Conservation (phyloP, 2,797 vertebrate species). For the Okamejei kenojei region DNA sequence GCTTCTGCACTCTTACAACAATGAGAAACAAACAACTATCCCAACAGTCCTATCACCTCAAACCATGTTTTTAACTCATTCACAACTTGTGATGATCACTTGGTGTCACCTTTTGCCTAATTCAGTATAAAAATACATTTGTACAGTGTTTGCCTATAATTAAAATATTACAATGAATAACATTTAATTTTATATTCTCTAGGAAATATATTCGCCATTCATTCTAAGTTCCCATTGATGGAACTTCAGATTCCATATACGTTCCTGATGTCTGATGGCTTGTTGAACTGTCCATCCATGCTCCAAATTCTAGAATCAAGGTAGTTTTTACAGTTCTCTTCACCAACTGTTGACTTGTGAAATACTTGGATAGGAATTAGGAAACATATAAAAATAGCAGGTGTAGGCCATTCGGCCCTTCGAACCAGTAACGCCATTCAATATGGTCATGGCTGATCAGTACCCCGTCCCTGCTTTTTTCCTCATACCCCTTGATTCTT, state of each 20-base stretch:
- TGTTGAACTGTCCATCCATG: slow-evolving; percentile 66
- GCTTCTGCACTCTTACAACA: neutral
- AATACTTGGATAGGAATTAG: neutral
- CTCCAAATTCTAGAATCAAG: slow-evolving; percentile 76
- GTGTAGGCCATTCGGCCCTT: no score
- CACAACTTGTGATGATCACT: neutral
- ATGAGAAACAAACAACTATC: neutral
- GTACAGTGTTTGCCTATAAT: neutral
- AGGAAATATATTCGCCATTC: slow-evolving; percentile 45
- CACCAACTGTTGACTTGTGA: neutral
- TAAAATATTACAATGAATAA: neutral
- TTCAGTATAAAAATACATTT: neutral
- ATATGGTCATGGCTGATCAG: no score
- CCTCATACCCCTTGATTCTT: no score
- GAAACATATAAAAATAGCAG: no score
- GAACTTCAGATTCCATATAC: slow-evolving; percentile 71
- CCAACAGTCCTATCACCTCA: neutral
- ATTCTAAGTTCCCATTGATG: slow-evolving; percentile 51
- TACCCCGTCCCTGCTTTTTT: no score
- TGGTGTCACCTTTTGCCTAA: neutral
- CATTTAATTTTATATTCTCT: slow-evolving; percentile 33
- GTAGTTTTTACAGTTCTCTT: slow-evolving; percentile 50
- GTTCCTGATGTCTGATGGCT: slow-evolving; percentile 75
- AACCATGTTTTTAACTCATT: neutral
- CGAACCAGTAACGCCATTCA: no score